phyloP scores from a whole-genome alignment of 2,113 vertebrate species.

The Micronycteris hirsuta region DNA sequence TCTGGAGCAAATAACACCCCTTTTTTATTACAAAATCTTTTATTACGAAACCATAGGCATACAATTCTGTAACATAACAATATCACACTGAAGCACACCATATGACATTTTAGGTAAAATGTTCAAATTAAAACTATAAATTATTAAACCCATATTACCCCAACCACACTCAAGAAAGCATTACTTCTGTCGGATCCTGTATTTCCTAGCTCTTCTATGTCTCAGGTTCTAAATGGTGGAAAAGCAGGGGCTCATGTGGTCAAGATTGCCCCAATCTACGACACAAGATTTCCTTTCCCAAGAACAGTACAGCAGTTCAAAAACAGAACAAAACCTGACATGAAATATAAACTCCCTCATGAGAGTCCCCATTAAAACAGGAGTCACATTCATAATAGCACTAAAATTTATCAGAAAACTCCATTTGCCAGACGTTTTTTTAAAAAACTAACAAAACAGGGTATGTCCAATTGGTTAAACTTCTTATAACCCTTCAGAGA shows the following conservation, averaged over 20 bases:
- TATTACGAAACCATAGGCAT: no score
- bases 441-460: not conserved
- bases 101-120: no score
- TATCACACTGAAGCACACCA: no score
- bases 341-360: not conserved
- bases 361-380: not conserved
- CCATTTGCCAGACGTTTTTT: not conserved
- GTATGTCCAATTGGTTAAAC: not conserved
- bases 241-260: fast-evolving
- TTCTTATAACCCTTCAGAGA: not conserved
- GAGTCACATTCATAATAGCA: not conserved
- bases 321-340: not conserved
- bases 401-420: not conserved
- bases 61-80: no score
- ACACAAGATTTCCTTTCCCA: not conserved
- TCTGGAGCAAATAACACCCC: no score
- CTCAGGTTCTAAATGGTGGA: not conserved
- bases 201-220: not conserved
- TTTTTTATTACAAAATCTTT: no score
- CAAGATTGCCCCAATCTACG: no score
- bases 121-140: no score
- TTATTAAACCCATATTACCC: no score
- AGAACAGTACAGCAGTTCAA: not conserved
- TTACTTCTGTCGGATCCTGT: no score
- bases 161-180: no score